Evolutionary conservation across 35 echinoderm and acorn worm genomes (phyloP), one percentile per base, ranked within the genome.

Genomic region (Apostichopus japonicus): DNA sequence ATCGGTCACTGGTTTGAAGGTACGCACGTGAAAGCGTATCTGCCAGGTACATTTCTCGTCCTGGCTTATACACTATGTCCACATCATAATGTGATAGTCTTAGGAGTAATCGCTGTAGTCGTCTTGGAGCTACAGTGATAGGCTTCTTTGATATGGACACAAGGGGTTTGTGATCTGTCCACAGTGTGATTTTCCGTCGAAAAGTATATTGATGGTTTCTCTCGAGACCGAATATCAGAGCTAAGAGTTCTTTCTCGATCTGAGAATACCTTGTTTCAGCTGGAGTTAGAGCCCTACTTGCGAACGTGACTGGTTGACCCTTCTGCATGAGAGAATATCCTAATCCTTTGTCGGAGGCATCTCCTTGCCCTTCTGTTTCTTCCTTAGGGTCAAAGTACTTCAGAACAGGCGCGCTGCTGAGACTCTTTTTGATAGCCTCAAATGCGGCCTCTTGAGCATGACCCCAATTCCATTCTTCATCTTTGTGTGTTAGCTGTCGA

Each of bases 181-280:
- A 96, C 23, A 93, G 51, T 4, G 51, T 80, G 4, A 96, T 86
- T 25, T 91, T 67, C 16, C 86, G 56, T 19, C 95, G 90, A 93
- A 94, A 96, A 13, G 76, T 59, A 67, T 92, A 96, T 16, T 94
- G 27, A 58, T 92, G 95, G 17, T 96, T 93, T 24, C 90, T 62
- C 54, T 96, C 82, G 54, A 19, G 80, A 78, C 95, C 88, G 14
- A 92, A 96, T n/a, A 96, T 89, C 53, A 94, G 78, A 15, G 95
- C 92, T 10, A 96, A 70, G 17, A 96, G 71, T 77, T 93, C 87
- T 63, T 96, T 94, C 67, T 96, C 95, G 33, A 93, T 96, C 72
- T 96, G 95, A 6, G 95, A 93, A 54, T 96, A 96, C 21, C 89
- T 24, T 4, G 53, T 77, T 54, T 96, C 92, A 27, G 87, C 81